Conservation (phyloP, 2,113 vertebrate species). For the Calidris pugnax region DNA sequence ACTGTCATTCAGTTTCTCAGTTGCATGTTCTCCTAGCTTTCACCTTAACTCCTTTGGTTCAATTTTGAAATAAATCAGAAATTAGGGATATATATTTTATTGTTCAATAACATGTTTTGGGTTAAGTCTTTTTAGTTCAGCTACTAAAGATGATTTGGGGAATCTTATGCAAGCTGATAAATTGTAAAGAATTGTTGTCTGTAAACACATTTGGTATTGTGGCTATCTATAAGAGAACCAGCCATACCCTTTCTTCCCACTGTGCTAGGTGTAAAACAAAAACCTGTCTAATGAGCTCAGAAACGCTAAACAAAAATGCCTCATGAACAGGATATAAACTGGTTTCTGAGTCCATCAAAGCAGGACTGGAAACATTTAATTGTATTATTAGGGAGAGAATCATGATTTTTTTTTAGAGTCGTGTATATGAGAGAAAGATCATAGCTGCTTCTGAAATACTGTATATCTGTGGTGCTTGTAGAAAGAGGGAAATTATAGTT, state of each 20-base stretch:
- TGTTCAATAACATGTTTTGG: neutral
- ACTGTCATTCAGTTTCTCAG: neutral
- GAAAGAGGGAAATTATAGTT: neutral
- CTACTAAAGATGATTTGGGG: neutral
- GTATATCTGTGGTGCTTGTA: neutral
- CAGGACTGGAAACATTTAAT: neutral
- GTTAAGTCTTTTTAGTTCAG: neutral
- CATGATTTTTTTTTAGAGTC: neutral
- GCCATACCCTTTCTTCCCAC: neutral
- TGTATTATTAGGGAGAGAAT: neutral
- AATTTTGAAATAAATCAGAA: conserved; percentile 1
- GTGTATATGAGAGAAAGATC: neutral
- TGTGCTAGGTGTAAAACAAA: neutral
- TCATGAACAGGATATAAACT: neutral
- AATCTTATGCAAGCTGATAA: neutral
- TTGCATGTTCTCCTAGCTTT: conserved; percentile 15
- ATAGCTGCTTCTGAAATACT: neutral
- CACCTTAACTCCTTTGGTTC: conserved; percentile 13
- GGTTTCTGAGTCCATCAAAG: neutral
- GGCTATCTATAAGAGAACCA: neutral
- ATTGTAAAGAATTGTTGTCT: neutral
- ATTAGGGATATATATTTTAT: neutral
- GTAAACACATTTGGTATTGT: neutral
- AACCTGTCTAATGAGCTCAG: neutral
- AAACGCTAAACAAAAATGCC: neutral